These are phyloP conservation scores for Salpingus planirostris DNA, from an alignment of 2,888 invertebrate genomes.

Conservation along the genomic window DNA sequence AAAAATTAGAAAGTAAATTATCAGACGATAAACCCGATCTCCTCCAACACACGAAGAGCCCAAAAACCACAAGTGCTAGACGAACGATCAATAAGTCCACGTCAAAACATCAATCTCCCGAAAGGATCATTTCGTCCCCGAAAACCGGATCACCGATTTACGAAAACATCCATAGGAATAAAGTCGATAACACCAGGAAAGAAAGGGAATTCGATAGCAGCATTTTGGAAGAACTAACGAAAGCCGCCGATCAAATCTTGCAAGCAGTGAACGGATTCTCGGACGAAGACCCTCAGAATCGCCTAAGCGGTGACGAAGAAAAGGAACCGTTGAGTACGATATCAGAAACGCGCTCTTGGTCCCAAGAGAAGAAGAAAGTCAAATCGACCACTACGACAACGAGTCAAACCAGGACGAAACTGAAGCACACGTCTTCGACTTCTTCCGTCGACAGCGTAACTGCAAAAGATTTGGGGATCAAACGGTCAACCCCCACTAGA, in stretches of 20 bases:
- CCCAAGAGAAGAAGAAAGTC: conserved; percentile 22
- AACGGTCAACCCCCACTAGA: conserved; percentile 11
- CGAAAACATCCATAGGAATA: conserved; percentile 30
- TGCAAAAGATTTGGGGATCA: conserved; percentile 12
- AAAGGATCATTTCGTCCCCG: not conserved
- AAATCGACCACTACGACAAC: conserved; percentile 14
- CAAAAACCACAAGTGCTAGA: conserved; percentile 9
- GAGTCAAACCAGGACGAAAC: conserved; percentile 21
- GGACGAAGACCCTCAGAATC: conserved; percentile 40
- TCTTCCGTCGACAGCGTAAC: conserved; percentile 39
- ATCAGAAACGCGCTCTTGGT: conserved; percentile 40
- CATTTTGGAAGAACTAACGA: conserved; percentile 49
- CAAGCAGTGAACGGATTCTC: conserved; percentile 47
- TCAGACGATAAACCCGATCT: conserved; percentile 33
- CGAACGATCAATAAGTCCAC: not conserved
- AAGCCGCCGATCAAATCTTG: conserved; percentile 51
- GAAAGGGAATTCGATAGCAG: conserved; percentile 31
- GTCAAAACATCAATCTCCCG: not conserved
- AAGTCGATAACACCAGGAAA: conserved; percentile 8
- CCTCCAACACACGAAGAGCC: conserved; percentile 24
- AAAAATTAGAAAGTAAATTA: conserved; percentile 21
- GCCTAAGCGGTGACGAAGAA: conserved; percentile 19
- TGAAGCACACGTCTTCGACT: conserved; percentile 35
- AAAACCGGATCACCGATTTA: conserved; percentile 28
- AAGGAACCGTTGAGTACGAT: conserved; percentile 36